A percentile compares a stretch with the other conserved stretches of the same genome.
phyloP scores from a whole-genome alignment of 2,797 vertebrate species.

The Cetoscarus ocellatus region DNA sequence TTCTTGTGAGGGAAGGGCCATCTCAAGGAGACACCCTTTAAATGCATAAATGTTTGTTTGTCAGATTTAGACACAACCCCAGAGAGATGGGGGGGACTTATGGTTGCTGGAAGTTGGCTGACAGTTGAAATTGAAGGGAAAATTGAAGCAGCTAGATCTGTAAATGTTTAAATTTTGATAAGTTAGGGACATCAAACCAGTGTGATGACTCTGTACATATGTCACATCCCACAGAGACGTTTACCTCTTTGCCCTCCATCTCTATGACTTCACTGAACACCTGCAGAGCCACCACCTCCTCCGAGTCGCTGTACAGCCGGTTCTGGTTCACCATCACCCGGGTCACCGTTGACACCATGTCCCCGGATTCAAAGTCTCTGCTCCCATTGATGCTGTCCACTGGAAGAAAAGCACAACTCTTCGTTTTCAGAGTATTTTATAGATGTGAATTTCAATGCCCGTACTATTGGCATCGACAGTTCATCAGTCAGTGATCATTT shows the following conservation, averaged over 20 bases:
- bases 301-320: constrained; percentile 87
- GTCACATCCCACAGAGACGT: neutral
- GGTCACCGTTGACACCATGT: constrained; percentile 85
- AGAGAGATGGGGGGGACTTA: too few relatives aligned
- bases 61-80: too few relatives aligned
- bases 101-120: too few relatives aligned
- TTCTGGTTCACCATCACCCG: constrained; percentile 93
- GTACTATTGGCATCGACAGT: neutral
- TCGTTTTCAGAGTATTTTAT: neutral
- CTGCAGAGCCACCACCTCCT: constrained; percentile 87
- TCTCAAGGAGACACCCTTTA: too few relatives aligned
- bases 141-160: too few relatives aligned
- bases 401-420: constrained; percentile 53
- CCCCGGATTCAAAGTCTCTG: constrained; percentile 78
- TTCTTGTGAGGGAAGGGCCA: too few relatives aligned
- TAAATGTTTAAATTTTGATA: too few relatives aligned
- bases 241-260: constrained; percentile 91
- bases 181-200: neutral
- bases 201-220: neutral
- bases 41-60: too few relatives aligned
- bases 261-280: constrained; percentile 93
- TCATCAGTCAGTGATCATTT: too few relatives aligned
- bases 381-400: constrained; percentile 84
- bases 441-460: neutral
- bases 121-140: too few relatives aligned